Base-by-base conservation (phyloP, 2,113 vertebrate species). In the Gobius niger region DNA sequence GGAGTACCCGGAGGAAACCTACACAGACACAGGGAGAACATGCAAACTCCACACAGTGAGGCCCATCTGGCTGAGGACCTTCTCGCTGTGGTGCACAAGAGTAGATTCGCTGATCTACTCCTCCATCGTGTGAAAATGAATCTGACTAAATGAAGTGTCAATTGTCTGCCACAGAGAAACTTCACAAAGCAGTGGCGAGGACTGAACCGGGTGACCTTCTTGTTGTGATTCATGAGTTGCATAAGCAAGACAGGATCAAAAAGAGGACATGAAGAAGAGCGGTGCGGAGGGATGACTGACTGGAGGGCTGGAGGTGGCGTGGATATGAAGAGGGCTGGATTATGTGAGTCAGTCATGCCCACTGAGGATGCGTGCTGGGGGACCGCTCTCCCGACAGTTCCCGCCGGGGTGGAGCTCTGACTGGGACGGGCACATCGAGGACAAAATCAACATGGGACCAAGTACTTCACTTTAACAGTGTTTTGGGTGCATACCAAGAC, bases 301-400 rank as follows among this genome's bases (percentile, higher is more conserved):
- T 44, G 40, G 57, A 42, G 61, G 61, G n/a, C 42, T 44, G 15
- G n/a, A 19, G 42, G 61, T 16, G 61, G 52, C 19, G 52, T n/a
- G 60, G 59, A 19, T 7, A 41, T 57, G 12, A 70, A 70, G 52
- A 61, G 70, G 72, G 47, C 34, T 16, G 62, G 4, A 46, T 67
- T 24, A 6, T 44, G 52, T 50, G 79, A 85, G 72, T 88, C 87
- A 85, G 72, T 88, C 87, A 85, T 80, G 63, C 68, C 84, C 56
- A 44, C 51, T 49, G 78, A 85, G 70, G 76, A 40, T 66, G 72
- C 47, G 7, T 54, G 82, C 70, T 47, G 81, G 80, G 79, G 46
- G 70, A 65, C 74, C 44, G 74, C 72, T 80, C 82, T 81, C 76
- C 76, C 82, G 72, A 62, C 54, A 18, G 82, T 80, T 84, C 72